A percentile compares a stretch with the other conserved stretches of the same genome.
phyloP scores from a whole-genome alignment of 2,113 vertebrate genomes.

The Cathartes aura region DNA sequence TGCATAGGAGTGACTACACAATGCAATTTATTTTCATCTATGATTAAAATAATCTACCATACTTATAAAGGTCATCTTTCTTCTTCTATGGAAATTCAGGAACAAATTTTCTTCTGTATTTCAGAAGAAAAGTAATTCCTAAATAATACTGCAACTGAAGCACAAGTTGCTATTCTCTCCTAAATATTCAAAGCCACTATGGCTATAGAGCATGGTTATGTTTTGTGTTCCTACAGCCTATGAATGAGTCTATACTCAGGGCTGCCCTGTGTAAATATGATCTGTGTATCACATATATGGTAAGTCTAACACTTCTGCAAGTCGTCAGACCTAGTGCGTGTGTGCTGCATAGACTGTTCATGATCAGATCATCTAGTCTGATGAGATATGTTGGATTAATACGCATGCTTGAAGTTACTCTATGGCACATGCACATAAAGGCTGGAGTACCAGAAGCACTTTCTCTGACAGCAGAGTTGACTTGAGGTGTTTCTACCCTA shows the following conservation, averaged over 20 bases:
- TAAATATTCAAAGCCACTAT: not conserved
- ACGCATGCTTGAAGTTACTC: accelerated
- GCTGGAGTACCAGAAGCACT: not conserved
- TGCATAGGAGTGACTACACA: not conserved
- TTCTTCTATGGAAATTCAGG: not conserved
- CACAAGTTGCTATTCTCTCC: not conserved
- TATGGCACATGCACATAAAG: accelerated
- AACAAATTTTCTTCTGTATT: not conserved
- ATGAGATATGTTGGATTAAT: not conserved
- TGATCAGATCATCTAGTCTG: not conserved
- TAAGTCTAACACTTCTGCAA: not conserved
- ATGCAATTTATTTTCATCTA: not conserved
- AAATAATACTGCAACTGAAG: not conserved
- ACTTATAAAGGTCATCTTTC: not conserved
- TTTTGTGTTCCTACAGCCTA: not conserved
- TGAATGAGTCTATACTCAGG: not conserved
- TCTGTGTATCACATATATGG: accelerated
- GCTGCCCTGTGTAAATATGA: not conserved
- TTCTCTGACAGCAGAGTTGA: not conserved
- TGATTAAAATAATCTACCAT: not conserved
- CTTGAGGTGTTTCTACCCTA: not conserved
- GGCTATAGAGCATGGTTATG: not conserved
- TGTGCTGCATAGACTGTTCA: not conserved
- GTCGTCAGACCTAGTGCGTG: not conserved
- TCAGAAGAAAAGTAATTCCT: not conserved